Conservation (phyloP, 2,797 vertebrate genomes). For the Ctenosaura bakeri region DNA sequence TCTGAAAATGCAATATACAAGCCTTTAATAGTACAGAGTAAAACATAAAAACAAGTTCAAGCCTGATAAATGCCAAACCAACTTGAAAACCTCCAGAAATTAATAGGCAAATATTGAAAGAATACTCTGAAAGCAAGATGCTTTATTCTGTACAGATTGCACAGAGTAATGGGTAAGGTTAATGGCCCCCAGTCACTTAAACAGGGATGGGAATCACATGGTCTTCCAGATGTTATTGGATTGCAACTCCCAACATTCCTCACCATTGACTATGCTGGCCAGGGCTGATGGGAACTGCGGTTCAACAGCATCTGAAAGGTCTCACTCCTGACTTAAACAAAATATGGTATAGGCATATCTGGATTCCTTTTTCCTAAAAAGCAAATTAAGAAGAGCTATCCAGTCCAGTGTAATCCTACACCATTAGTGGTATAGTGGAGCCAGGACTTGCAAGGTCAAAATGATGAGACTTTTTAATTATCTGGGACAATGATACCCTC, state of each 20-base stretch:
- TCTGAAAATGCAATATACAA: slow-evolving; percentile 45
- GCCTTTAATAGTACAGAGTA: slow-evolving; percentile 36
- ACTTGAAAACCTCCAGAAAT: slow-evolving; percentile 18
- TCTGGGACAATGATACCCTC: too few relatives aligned
- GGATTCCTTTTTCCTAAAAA: neutral
- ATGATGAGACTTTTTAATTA: too few relatives aligned
- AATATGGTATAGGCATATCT: neutral
- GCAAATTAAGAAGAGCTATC: neutral
- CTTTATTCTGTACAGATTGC: neutral
- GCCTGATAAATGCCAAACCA: slow-evolving; percentile 5
- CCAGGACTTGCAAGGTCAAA: too few relatives aligned
- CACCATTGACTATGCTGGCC: too few relatives aligned
- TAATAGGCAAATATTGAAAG: slow-evolving; percentile 23
- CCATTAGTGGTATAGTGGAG: too few relatives aligned
- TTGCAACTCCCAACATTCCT: too few relatives aligned
- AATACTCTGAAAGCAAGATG: neutral
- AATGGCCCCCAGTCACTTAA: neutral
- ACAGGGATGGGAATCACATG: too few relatives aligned
- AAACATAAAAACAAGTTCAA: slow-evolving; percentile 18
- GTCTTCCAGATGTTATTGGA: too few relatives aligned
- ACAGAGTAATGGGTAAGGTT: neutral
- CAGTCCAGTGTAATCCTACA: neutral
- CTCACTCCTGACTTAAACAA: neutral
- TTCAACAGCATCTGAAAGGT: too few relatives aligned
- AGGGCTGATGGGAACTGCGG: too few relatives aligned